Percentiles rank a stretch among this genome's conserved stretches.
Conservation (phyloP, 2,113 vertebrate genomes). For the Symphodus melops region DNA sequence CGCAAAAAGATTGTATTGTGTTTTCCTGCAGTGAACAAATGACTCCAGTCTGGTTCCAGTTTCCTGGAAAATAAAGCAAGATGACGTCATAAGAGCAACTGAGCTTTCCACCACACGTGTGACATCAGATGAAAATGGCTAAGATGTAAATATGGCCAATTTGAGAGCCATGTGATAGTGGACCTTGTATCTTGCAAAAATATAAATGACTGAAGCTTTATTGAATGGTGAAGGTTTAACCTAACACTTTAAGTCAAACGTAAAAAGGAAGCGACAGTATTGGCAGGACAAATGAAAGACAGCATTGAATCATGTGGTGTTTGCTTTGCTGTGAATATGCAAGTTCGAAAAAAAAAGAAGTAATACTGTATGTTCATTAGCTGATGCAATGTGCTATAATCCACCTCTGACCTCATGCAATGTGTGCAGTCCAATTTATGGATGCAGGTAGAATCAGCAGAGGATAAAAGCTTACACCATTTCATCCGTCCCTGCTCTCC, state of each 20-base stretch:
- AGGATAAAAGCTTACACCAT: constrained; percentile 65
- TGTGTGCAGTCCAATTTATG: constrained; percentile 44
- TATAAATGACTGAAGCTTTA: not conserved
- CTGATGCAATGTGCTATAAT: constrained; percentile 29
- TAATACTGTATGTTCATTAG: constrained; percentile 40
- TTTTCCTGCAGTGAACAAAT: no score
- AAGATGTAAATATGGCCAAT: not conserved
- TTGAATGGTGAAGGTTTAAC: not conserved
- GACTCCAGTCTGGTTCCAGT: not conserved
- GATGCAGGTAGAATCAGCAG: constrained; percentile 53
- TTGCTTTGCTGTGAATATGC: not conserved
- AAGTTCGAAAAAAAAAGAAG: not conserved
- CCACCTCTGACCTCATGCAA: constrained; percentile 46
- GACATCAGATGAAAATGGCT: not conserved
- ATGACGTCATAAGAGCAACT: not conserved
- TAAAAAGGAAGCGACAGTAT: not conserved
- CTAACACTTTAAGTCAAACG: not conserved
- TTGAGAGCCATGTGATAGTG: no score
- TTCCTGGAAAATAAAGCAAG: not conserved
- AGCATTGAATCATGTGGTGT: not conserved
- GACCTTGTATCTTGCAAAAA: not conserved
- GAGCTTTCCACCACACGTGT: no score
- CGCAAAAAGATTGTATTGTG: no score
- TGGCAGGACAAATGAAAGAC: not conserved
- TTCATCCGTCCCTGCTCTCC: constrained; percentile 33